Conservation (phyloP, 2,113 vertebrate species). For the Electrona antarctica region DNA sequence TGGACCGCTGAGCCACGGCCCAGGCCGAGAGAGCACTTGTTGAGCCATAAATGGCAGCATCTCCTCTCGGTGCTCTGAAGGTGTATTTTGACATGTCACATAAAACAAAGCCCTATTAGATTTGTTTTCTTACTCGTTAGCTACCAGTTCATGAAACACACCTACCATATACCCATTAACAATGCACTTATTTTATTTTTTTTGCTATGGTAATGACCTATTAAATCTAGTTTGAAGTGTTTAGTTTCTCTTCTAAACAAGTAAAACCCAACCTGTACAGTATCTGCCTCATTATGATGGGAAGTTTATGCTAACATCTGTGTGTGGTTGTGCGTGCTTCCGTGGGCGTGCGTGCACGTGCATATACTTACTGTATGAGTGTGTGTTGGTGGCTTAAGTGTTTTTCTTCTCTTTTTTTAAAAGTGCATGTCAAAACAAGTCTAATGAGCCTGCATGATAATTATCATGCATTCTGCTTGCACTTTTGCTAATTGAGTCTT, state of each 20-base stretch:
- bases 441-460: constrained; percentile 73
- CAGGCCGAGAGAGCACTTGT: not conserved
- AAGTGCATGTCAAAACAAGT: constrained; percentile 68
- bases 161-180: constrained; percentile 12
- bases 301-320: constrained; percentile 62
- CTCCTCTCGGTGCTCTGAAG: not conserved
- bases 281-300: constrained; percentile 74
- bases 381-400: constrained; percentile 69
- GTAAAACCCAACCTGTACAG: constrained; percentile 68
- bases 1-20: too few relatives aligned
- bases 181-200: not conserved
- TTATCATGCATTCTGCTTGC: constrained; percentile 74
- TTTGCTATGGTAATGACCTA: constrained; percentile 30
- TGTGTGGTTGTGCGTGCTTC: constrained; percentile 16
- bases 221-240: constrained; percentile 63
- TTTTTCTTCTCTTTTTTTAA: constrained; percentile 29
- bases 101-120: not conserved
- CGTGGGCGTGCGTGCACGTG: too few relatives aligned
- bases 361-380: constrained; percentile 20
- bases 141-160: constrained; percentile 20
- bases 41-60: not conserved
- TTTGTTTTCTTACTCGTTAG: constrained; percentile 24
- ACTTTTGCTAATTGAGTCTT: constrained; percentile 67
- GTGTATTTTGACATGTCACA: not conserved
- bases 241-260: constrained; percentile 58